Evolutionary conservation across 1,140 invertebrate genomes (phyloP), one percentile per base, ranked within the genome.

Genomic region (Vanessa tameamea): DNA sequence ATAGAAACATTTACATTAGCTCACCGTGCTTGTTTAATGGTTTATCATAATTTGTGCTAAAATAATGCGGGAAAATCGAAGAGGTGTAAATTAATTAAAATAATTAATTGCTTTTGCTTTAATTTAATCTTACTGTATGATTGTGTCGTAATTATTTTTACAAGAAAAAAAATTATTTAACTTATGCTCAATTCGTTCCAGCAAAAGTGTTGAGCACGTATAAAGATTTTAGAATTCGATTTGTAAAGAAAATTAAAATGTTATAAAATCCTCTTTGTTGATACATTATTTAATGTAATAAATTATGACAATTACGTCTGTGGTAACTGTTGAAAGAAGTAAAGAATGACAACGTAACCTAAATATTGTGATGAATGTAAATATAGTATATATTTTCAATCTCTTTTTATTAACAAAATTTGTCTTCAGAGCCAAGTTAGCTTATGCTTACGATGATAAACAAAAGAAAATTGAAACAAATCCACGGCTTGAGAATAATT

Each of bases 371-470:
- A 73, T 51, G 55, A 68, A 72, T 65, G 51, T 64, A 78, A 81
- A 82, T 76, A 74, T 75, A 15, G 53, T 47, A 73, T 79, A 77
- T 61, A 53, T 78, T 73, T 73, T 77, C 47, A 69, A 68, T 80
- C 74, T 82, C 76, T 50, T 84, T 80, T 76, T 82, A 75, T 78
- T 82, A 74, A 63, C 76, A 47, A 75, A 70, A 78, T 74, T 78
- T 78, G 68, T 73, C 57, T 75, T 72, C 43, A 61, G 65, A 57
- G 76, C 77, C 69, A 78, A 47, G 69, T 71, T 72, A 47, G 70
- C 81, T 47, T 73, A 63, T 66, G 68, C 55, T 67, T 59, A 76
- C 73, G 69, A 72, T 80, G 78, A 63, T 47, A 72, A 76, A 78
- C 68, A 83, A 79, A 78, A 51, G 55, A 61, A 82, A 75, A 81